A percentile compares a stretch with the other conserved stretches of the same genome.
Conservation (phyloP, 2,797 vertebrate species). For the Tangara arthus region DNA sequence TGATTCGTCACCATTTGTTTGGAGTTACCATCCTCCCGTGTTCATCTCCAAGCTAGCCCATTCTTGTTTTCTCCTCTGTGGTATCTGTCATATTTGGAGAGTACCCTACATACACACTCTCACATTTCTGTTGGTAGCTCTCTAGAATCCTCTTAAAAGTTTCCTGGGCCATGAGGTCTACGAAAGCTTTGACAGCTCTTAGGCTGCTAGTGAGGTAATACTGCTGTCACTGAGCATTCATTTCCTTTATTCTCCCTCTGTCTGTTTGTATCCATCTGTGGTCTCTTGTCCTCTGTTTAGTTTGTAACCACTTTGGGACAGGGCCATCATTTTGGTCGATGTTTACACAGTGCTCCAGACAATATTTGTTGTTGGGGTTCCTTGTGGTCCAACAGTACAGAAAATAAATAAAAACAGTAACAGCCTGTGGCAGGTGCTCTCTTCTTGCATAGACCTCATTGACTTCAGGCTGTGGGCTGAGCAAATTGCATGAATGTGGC, state of each 20-base stretch:
- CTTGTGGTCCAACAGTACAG: not conserved
- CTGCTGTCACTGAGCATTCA: not conserved
- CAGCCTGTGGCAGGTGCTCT: not conserved
- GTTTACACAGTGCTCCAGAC: conserved; percentile 6
- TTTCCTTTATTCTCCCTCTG: not conserved
- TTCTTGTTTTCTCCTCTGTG: not conserved
- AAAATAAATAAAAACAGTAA: conserved; percentile 39
- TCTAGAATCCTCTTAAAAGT: not conserved
- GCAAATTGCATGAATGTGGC: not conserved
- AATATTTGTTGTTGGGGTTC: conserved; percentile 31
- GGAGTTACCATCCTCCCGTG: not conserved
- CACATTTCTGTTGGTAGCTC: not conserved
- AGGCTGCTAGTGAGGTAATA: not conserved
- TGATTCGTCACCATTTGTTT: not conserved
- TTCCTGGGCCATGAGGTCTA: not conserved
- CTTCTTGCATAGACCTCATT: conserved; percentile 23
- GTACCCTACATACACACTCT: not conserved
- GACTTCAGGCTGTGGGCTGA: conserved; percentile 19
- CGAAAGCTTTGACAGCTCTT: not conserved
- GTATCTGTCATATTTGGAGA: not conserved
- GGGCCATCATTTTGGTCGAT: not conserved
- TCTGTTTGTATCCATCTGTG: not conserved
- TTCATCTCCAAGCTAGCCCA: not conserved
- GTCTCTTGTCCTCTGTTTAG: not conserved
- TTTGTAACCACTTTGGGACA: conserved; percentile 14